Evolutionary conservation across 2,888 invertebrate species (phyloP).

Genomic region (Apocheima hispidaria): DNA sequence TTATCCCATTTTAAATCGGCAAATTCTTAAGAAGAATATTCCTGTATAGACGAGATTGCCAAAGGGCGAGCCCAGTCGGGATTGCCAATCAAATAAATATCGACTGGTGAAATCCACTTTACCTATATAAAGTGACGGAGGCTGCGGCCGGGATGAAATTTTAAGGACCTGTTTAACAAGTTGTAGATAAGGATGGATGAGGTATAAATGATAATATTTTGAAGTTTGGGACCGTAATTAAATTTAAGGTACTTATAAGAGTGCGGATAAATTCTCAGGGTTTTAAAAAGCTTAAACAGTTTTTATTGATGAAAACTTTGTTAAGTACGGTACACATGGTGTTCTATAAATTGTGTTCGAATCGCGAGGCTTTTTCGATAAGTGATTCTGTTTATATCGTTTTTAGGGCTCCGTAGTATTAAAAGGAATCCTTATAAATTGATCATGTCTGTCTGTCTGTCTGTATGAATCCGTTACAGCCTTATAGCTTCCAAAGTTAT

Average conservation of each 20-base stretch:
- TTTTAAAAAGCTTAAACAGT: neutral
- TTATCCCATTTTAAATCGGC: conserved; percentile 39
- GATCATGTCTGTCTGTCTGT: too few species aligned
- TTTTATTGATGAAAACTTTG: neutral
- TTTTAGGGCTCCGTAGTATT: too few species aligned
- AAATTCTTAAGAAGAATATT: conserved; percentile 37
- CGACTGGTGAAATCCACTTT: conserved; percentile 54
- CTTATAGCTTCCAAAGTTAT: too few species aligned
- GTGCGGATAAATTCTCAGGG: neutral
- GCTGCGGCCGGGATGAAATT: conserved; percentile 50
- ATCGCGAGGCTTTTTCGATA: too few species aligned
- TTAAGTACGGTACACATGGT: too few species aligned
- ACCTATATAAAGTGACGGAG: conserved; percentile 47
- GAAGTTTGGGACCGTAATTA: conserved; percentile 13
- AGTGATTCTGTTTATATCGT: too few species aligned
- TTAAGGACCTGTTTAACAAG: conserved; percentile 46
- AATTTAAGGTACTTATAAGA: neutral
- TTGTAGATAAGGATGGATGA: conserved; percentile 22
- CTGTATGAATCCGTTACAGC: too few species aligned
- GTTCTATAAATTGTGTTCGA: too few species aligned
- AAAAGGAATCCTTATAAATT: too few species aligned
- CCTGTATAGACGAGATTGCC: conserved; percentile 49
- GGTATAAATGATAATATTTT: conserved; percentile 18
- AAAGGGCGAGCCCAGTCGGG: conserved; percentile 47
- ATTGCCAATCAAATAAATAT: conserved; percentile 60